A percentile compares a stretch with the other conserved stretches of the same genome.
Evolutionary conservation across 2,888 invertebrate genomes (phyloP).

Genomic region (Andricus curvator): DNA sequence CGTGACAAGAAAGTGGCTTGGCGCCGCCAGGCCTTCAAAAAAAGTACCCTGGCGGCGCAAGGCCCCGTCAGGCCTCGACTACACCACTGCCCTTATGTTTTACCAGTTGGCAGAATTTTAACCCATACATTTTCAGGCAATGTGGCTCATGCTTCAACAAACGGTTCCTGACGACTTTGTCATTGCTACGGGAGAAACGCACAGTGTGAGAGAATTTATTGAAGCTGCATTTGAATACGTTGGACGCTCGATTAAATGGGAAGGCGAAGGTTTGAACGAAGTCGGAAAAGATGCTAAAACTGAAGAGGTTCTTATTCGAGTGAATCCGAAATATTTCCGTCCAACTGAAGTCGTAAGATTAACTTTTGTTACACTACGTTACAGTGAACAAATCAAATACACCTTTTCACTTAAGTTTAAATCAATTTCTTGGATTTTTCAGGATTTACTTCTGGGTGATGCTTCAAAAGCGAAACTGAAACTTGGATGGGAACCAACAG

Average conservation of each 20-base stretch:
- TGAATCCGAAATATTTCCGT: slow-evolving; percentile 96
- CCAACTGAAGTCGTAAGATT: slow-evolving; percentile 96
- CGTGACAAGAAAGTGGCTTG: too few relatives aligned
- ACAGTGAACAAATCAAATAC: background rate
- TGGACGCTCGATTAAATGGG: slow-evolving; percentile 91
- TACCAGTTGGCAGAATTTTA: background rate
- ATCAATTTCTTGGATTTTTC: slow-evolving; percentile 57
- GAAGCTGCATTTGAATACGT: slow-evolving; percentile 93
- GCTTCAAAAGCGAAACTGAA: slow-evolving; percentile 92
- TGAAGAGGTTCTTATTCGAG: slow-evolving; percentile 89
- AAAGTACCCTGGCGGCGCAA: too few relatives aligned
- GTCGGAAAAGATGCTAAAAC: slow-evolving; percentile 84
- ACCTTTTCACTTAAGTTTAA: background rate
- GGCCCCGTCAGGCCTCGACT: too few relatives aligned
- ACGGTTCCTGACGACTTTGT: slow-evolving; percentile 96
- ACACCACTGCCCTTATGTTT: too few relatives aligned
- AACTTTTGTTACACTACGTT: slow-evolving; percentile 2
- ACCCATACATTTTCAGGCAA: slow-evolving; percentile 83
- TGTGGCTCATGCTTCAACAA: slow-evolving; percentile 99
- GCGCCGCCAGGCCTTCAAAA: too few relatives aligned
- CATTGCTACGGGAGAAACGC: slow-evolving; percentile 96
- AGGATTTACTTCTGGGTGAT: slow-evolving; percentile 96
- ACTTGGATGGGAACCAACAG: slow-evolving; percentile 93
- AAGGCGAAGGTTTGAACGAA: slow-evolving; percentile 91
- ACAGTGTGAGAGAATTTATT: slow-evolving; percentile 98